Evolutionary conservation across 2,113 vertebrate species (phyloP).

Genomic region (Candoia aspera): DNA sequence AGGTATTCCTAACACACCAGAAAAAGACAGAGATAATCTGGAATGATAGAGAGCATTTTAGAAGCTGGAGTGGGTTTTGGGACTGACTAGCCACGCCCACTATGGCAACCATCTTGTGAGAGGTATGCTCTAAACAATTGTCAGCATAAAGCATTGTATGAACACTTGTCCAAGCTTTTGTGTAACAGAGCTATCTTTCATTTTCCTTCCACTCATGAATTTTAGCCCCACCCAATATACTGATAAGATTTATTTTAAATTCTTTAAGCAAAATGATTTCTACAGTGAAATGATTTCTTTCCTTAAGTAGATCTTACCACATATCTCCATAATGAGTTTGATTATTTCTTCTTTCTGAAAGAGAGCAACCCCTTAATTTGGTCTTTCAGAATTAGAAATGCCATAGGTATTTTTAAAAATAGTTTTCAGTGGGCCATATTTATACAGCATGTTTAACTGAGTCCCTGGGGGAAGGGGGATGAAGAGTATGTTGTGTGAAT

Average conservation of each 20-base stretch:
- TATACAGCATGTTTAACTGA: not conserved
- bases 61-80: not conserved
- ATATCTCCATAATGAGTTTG: conserved; percentile 84
- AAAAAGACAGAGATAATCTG: not conserved
- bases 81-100: not conserved
- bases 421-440: not conserved
- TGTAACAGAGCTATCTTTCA: not conserved
- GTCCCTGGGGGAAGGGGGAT: not conserved
- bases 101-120: not conserved
- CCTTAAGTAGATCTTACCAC: conserved; percentile 76
- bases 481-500: not conserved
- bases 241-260: not conserved
- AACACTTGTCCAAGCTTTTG: not conserved
- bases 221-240: not conserved
- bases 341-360: conserved; percentile 86
- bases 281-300: not conserved
- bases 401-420: not conserved
- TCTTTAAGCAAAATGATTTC: not conserved
- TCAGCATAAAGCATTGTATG: not conserved
- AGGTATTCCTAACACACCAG: not conserved
- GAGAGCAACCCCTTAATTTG: conserved; percentile 17
- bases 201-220: not conserved
- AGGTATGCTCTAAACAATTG: not conserved
- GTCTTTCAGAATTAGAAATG: not conserved
- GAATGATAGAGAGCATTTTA: not conserved